Base-by-base conservation (phyloP, 2,888 invertebrate species). In the Leucozona laternaria region DNA sequence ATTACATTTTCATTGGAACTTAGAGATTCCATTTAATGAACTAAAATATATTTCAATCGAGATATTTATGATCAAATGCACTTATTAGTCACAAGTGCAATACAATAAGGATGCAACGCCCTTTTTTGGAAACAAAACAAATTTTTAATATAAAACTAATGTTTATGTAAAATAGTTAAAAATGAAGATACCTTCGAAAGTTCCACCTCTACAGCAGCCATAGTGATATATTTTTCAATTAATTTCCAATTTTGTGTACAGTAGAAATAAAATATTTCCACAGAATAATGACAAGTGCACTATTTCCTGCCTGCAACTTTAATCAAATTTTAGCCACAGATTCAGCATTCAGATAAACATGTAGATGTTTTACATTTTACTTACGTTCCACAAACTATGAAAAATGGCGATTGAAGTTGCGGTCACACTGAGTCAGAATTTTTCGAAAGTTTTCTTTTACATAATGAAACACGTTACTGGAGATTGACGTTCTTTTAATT, bases 131-230 rank as follows among this genome's bases (percentile, higher is more conserved):
- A 77, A 79, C 58, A 79, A 79, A 78, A 78, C 75, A 81, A 57
- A 40, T 88, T 90, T 89, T 28, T 0, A 25, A 5, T 2, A 7
- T 15, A 31, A 31, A 66, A 34, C 0, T 2, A n/a, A 25, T 10
- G 3, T 20, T 7, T 17, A 20, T 66, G 31, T 7, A 28, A 31
- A 28, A 28, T 11, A 11, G 31, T 34, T 8, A 48, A 58, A 11
- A 34, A 10, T 83, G 66, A 75, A 90, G 90, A 88, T 88, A 93
- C 93, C 91, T 93, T 93, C 10, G 89, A 86, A 89, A 91, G 91
- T 87, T 93, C 93, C 70, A 93, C 91, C 34, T 93, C 93, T 25
- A 91, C 91, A 43, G 88, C 88, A 66, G 89, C 89, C 89, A 89
- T 89, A 40, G 68, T 66, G 48, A 77, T 71, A 15, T 57, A 66